A percentile compares a stretch with the other conserved stretches of the same genome.
Conservation (phyloP, 2,888 invertebrate genomes). For the Agelastica alni region DNA sequence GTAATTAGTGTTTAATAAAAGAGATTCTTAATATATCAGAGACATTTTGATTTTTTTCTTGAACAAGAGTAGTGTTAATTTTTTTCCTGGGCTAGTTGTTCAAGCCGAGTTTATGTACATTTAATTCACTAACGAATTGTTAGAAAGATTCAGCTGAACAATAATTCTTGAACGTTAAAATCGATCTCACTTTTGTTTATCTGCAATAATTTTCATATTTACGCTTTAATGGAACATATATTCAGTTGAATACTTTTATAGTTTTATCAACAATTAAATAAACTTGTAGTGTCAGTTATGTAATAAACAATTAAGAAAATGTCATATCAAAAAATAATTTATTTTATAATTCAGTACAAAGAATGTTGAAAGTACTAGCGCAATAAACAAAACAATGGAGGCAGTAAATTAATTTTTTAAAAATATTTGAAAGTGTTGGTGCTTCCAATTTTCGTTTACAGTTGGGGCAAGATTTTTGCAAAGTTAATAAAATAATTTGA, state of each 20-base stretch:
- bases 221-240: neutral
- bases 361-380: neutral
- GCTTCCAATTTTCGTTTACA: neutral
- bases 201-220: neutral
- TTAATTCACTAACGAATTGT: too few species aligned
- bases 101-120: too few species aligned
- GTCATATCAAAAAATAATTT: conserved; percentile 1
- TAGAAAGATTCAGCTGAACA: conserved; percentile 12
- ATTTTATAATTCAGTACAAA: neutral
- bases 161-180: too few species aligned
- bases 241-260: conserved; percentile 7
- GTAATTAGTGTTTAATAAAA: conserved; percentile 36
- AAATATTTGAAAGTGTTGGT: neutral
- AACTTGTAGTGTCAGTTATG: too few species aligned
- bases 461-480: neutral
- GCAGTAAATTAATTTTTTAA: neutral
- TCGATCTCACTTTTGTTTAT: neutral
- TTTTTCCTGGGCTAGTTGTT: conserved; percentile 28
- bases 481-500: too few species aligned
- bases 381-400: neutral
- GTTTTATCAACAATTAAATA: neutral
- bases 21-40: conserved; percentile 24
- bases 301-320: neutral
- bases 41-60: conserved; percentile 31
- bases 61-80: conserved; percentile 3